Percentiles rank a stretch among this genome's conserved stretches.
Evolutionary conservation across 2,888 invertebrate species (phyloP).

Genomic region (Lithophane semibrunnea): DNA sequence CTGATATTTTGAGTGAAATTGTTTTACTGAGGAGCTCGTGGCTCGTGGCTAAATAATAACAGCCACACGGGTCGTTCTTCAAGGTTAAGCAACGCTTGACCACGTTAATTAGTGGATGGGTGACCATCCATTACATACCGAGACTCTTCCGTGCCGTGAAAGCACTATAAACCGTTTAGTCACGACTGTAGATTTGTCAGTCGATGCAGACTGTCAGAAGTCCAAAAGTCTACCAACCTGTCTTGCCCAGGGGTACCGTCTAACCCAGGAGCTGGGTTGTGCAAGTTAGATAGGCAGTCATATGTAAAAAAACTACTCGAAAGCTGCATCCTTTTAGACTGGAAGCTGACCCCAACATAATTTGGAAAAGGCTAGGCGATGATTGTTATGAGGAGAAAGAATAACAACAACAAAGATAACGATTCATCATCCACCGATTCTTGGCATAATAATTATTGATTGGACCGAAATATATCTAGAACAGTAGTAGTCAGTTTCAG

Average conservation of each 20-base stretch:
- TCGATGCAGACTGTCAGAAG: background rate
- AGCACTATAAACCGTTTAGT: background rate
- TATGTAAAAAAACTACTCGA: background rate
- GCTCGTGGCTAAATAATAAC: background rate
- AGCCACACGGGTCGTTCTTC: background rate
- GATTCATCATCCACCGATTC: background rate
- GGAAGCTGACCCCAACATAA: too few relatives aligned
- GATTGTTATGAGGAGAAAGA: background rate
- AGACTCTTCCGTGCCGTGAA: background rate
- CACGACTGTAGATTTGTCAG: background rate
- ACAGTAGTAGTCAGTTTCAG: too few relatives aligned
- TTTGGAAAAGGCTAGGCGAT: background rate
- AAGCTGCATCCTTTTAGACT: background rate
- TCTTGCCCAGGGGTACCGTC: too few relatives aligned
- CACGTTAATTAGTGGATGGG: background rate
- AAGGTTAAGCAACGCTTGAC: background rate
- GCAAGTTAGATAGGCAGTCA: background rate
- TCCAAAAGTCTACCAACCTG: background rate
- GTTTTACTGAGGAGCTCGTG: background rate
- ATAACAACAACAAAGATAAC: background rate
- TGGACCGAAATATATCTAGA: background rate
- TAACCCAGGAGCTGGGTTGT: background rate
- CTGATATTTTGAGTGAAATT: slow-evolving; percentile 27
- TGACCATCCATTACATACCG: background rate
- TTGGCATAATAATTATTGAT: background rate